A percentile compares a stretch with the other conserved stretches of the same genome.
phyloP scores from a whole-genome alignment of 2,888 invertebrate genomes.

The Tachina fera region DNA sequence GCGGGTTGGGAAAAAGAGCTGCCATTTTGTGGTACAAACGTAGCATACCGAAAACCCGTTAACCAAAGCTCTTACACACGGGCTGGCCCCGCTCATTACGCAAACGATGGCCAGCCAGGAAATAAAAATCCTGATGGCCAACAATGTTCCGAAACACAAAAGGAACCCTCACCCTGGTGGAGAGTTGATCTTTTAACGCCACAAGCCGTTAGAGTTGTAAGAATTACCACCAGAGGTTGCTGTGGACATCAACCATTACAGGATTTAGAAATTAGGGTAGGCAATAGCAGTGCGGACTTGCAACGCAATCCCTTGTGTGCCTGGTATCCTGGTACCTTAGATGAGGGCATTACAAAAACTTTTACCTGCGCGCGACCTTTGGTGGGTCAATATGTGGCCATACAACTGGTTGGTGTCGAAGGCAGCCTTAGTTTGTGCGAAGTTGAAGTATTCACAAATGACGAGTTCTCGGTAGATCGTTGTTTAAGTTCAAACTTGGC shows the following conservation, averaged over 20 bases:
- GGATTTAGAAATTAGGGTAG: conserved; percentile 94
- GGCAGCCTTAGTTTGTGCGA: conserved; percentile 95
- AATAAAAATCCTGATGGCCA: conserved; percentile 93
- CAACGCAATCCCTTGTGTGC: conserved; percentile 95
- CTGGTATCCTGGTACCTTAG: conserved; percentile 96
- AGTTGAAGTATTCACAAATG: conserved; percentile 95
- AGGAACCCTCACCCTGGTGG: conserved; percentile 97
- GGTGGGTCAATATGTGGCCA: conserved; percentile 93
- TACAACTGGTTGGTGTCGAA: conserved; percentile 95
- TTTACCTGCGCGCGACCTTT: conserved; percentile 93
- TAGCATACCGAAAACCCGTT: conserved; percentile 92
- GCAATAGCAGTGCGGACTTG: conserved; percentile 93
- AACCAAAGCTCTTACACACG: conserved; percentile 95
- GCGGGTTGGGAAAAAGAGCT: conserved; percentile 92
- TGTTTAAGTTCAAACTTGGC: conserved; percentile 89
- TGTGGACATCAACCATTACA: conserved; percentile 93
- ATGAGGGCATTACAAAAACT: conserved; percentile 95
- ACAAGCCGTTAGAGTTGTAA: conserved; percentile 92
- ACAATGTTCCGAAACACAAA: conserved; percentile 94
- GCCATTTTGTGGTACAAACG: conserved; percentile 95
- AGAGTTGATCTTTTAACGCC: conserved; percentile 92
- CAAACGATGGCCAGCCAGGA: conserved; percentile 92
- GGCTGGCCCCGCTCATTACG: conserved; percentile 91
- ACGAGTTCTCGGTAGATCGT: conserved; percentile 94
- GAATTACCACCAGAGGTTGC: conserved; percentile 89